phyloP scores from a whole-genome alignment of 2,113 vertebrate species.

The Hippocampus mohnikei region DNA sequence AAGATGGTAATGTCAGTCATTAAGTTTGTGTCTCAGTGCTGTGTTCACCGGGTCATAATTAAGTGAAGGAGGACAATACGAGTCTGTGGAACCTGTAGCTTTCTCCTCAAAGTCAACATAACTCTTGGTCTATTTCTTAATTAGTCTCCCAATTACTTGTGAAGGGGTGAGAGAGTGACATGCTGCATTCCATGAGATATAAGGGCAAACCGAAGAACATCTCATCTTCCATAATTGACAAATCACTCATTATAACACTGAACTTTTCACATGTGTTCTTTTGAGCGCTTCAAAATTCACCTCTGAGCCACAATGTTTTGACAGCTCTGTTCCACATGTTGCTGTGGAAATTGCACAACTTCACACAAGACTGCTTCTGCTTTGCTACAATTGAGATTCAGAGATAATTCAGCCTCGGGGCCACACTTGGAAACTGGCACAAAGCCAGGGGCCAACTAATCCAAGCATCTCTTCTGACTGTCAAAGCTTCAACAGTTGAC shows the following conservation, averaged over 20 bases:
- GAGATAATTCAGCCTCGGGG: conserved; percentile 36
- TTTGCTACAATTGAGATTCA: conserved; percentile 38
- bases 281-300: conserved; percentile 36
- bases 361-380: conserved; percentile 36
- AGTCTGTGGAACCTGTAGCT: conserved; percentile 35
- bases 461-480: conserved; percentile 53
- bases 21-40: conserved; percentile 13
- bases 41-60: conserved; percentile 48
- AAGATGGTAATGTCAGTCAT: background rate
- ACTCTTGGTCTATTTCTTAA: conserved; percentile 26
- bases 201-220: conserved; percentile 40
- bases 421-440: conserved; percentile 44
- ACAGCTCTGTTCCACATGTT: conserved; percentile 25
- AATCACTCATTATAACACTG: conserved; percentile 50
- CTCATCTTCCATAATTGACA: conserved; percentile 44
- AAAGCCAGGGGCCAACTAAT: conserved; percentile 45
- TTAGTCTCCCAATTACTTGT: conserved; percentile 58
- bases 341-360: conserved; percentile 18
- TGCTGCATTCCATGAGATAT: conserved; percentile 38
- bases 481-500: conserved; percentile 48
- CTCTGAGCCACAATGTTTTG: conserved; percentile 24
- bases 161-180: conserved; percentile 17
- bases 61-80: conserved; percentile 46
- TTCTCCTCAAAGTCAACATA: conserved; percentile 4
- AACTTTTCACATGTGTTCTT: conserved; percentile 31